Evolutionary conservation across 2,888 invertebrate genomes (phyloP).

Genomic region (Agapostemon virescens): DNA sequence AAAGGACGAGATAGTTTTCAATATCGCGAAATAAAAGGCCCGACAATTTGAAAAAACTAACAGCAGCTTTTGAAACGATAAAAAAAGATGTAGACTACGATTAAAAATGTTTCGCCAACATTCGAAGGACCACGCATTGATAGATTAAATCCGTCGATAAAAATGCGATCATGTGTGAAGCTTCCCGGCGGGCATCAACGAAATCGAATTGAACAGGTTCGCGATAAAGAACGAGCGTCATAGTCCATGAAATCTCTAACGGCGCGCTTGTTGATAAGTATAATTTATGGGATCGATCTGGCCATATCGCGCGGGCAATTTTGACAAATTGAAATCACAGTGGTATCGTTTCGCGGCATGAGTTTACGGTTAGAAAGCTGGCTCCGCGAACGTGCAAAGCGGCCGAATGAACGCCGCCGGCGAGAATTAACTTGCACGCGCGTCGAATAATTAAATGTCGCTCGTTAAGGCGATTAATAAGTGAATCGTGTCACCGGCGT

Average conservation of each 20-base stretch:
- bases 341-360: not conserved
- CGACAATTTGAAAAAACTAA: no score
- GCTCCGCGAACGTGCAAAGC: not conserved
- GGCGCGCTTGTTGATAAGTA: not conserved
- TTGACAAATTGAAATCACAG: not conserved
- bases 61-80: no score
- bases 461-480: conserved; percentile 27
- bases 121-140: no score
- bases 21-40: not conserved
- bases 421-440: conserved; percentile 9
- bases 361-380: conserved; percentile 18
- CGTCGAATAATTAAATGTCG: conserved; percentile 27
- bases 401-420: not conserved
- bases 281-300: not conserved
- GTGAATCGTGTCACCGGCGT: conserved; percentile 21
- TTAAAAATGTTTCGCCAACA: not conserved
- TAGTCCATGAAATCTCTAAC: not conserved
- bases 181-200: not conserved
- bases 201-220: not conserved
- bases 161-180: not conserved
- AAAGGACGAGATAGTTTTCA: no score
- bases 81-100: no score
- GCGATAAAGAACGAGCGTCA: not conserved
- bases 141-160: not conserved
- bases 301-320: not conserved